Evolutionary conservation across 1,140 invertebrate species (phyloP), one percentile per base, ranked within the genome.

Genomic region (Popillia japonica): DNA sequence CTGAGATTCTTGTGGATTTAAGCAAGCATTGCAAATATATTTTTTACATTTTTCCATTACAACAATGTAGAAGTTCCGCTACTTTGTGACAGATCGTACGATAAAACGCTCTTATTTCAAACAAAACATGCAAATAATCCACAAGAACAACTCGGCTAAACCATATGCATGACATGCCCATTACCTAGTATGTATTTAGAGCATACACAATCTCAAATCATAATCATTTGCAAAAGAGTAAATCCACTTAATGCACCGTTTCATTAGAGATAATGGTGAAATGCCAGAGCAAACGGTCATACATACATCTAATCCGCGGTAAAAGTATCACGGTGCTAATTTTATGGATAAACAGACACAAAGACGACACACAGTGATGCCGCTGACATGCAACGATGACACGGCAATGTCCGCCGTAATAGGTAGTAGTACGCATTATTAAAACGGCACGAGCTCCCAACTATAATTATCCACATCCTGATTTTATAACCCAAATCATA

Each of bases 401-500:
- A 34, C 27, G 27, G 27, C 27, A 34, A 34, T 34, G 27, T 34
- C 27, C 27, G 27, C 4, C 1, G 27, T 34, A 34, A 34, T 34
- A 44, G 9, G 2, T 20, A 17, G 59, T 64, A 23, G n/a, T 22
- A 44, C 1, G 42, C 14, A 9, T 8, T 64, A 64, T 17, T 64
- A 22, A 64, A 64, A 64, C 59, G 59, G 59, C 59, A 17, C 14
- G 9, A 23, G 59, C 22, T 64, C 59, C 14, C 14, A 44, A 23
- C 59, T 22, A 2, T 64, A 64, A 23, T 64, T n/a, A 64, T 64
- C 59, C 20, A 23, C 22, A 64, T 64, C 20, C 59, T 64, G 59
- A 64, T 23, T 64, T 64, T 64, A 64, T 64, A 64, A 64, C 59
- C 59, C 59, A 64, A 17, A 64, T 64, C n/a, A 22, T 64, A 64